Conservation (phyloP, 2,797 vertebrate species). For the Crenichthys baileyi region DNA sequence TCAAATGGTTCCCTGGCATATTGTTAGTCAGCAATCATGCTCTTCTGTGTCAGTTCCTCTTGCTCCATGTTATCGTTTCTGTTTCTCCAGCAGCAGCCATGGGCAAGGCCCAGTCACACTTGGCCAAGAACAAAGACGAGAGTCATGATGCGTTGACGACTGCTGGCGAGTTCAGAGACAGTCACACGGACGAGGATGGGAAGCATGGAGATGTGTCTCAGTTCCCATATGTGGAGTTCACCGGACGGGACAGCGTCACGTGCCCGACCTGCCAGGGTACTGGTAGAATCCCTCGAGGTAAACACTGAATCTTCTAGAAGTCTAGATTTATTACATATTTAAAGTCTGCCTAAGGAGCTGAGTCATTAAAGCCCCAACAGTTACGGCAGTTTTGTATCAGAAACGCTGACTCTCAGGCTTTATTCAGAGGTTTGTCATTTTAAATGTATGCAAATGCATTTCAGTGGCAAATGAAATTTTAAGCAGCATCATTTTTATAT, state of each 20-base stretch:
- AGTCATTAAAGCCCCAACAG: not conserved
- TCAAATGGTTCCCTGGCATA: conserved; percentile 24
- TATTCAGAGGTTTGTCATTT: not conserved
- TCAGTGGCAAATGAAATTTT: not conserved
- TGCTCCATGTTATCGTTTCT: conserved; percentile 19
- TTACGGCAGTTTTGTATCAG: not conserved
- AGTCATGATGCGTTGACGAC: conserved; percentile 77
- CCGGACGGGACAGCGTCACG: conserved; percentile 93
- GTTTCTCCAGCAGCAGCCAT: conserved; percentile 77
- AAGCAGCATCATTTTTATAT: not conserved
- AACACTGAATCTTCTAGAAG: not conserved
- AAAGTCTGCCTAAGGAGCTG: not conserved
- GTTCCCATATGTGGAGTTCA: conserved; percentile 87
- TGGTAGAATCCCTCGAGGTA: conserved; percentile 95
- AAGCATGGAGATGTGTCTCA: conserved; percentile 91
- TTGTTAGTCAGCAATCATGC: conserved; percentile 27
- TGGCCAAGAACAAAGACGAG: conserved; percentile 86
- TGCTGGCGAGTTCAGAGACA: conserved; percentile 75
- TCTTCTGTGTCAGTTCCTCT: conserved; percentile 15
- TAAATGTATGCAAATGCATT: not conserved
- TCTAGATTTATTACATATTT: not conserved
- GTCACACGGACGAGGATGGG: conserved; percentile 77
- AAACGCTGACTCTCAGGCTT: not conserved
- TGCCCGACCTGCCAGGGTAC: conserved; percentile 98
- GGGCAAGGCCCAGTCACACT: conserved; percentile 91